Percentiles rank a stretch among this genome's conserved stretches.
phyloP scores from a whole-genome alignment of 2,888 invertebrate genomes.

The Anticlea derivata region DNA sequence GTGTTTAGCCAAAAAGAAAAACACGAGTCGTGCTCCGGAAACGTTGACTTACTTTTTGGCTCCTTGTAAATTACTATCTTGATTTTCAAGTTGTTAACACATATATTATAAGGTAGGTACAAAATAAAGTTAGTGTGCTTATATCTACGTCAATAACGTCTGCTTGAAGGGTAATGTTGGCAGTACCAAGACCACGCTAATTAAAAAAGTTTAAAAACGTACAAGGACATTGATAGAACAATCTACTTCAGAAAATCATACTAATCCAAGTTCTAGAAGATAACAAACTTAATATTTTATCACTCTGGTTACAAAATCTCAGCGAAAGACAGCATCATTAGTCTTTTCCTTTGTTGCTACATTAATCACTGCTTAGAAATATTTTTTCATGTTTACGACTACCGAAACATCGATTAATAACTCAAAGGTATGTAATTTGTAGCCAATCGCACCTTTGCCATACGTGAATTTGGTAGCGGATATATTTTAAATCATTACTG shows the following conservation, averaged over 20 bases:
- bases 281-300: too few relatives aligned
- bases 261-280: too few relatives aligned
- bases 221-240: too few relatives aligned
- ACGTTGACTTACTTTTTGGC: conserved; percentile 21
- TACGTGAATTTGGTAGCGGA: too few relatives aligned
- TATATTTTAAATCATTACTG: too few relatives aligned
- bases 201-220: too few relatives aligned
- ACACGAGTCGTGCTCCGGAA: conserved; percentile 17
- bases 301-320: conserved; percentile 49
- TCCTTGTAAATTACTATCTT: conserved; percentile 11
- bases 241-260: too few relatives aligned
- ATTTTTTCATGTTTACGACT: conserved; percentile 55
- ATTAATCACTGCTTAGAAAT: conserved; percentile 61
- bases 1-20: conserved; percentile 16
- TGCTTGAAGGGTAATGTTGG: too few relatives aligned
- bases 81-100: conserved; percentile 1
- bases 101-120: not conserved
- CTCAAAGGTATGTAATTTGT: conserved; percentile 42
- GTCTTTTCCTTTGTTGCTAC: conserved; percentile 52
- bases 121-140: too few relatives aligned
- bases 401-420: conserved; percentile 52
- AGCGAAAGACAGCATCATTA: conserved; percentile 65
- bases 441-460: conserved; percentile 20
- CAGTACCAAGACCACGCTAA: too few relatives aligned
- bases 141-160: too few relatives aligned